Base-by-base conservation (phyloP, 1,140 invertebrate genomes). In the Ceratina australensis region DNA sequence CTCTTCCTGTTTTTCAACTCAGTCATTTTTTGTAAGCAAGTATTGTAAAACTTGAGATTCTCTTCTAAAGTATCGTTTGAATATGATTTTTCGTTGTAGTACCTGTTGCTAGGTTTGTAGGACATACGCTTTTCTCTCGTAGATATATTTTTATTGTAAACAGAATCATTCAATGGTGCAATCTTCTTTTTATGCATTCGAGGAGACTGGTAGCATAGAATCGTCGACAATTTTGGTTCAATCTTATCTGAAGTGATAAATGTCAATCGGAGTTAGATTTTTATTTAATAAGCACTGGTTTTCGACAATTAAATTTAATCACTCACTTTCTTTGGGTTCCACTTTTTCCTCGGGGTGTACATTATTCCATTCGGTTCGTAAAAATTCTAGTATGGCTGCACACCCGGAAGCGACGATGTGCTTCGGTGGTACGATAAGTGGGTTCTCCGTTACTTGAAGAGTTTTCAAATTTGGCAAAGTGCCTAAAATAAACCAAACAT, bases 361-460 rank as follows among this genome's bases (percentile, higher is more conserved):
- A 66, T 78, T 84, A 67, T 91, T 91, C 90, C 90, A 93, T 88
- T 94, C 91, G 12, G 86, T 86, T 47, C 92, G 82, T 33, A 95
- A 86, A 87, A 90, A 94, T 65, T 88, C 87, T 2, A 93, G 79
- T 42, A 94, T 84, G 42, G 86, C 89, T 15, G 72, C 71, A 50
- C 87, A 91, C 60, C 94, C 94, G 1, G 86, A 90, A 50, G 86
- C 86, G 18, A 94, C 68, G 12, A 94, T 85, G 47, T 93, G 88
- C 57, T 81, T 84, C 24, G 92, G 89, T 8, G 94, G 94, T 82
- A 87, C 93, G n/a, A 69, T 85, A 8, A 94, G 69, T 13, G 93
- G 93, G 87, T 94, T 94, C 18, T 92, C 88, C 18, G 85, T 87
- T 18, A 93, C 77, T 79, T 94, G 93, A 26, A 94, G 86, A 26